Evolutionary conservation across 1,140 invertebrate genomes (phyloP), one percentile per base, ranked within the genome.

Genomic region (Eumeta japonica): DNA sequence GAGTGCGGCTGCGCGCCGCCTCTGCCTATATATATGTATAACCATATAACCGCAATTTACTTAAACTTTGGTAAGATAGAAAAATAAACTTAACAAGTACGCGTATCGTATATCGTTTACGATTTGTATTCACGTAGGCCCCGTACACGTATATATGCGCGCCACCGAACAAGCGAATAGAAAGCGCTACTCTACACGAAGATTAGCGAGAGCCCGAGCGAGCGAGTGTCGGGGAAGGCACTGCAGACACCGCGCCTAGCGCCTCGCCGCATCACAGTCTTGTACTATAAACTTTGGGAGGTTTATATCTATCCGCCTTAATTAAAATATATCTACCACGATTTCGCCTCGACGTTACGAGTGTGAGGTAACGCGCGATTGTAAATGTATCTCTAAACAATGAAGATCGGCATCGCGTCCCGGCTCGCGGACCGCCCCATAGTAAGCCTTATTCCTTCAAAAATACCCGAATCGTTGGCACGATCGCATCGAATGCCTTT

Each of bases 261-360:
- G 9, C 10, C 13, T 31, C 33, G 35, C 37, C 39, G 9, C 50
- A 53, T 53, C 45, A 56, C 53, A 56, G 53, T 47, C 50, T 52
- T 50, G 33, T 36, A 7, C 5, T 30, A 30, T 30, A 36, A 41
- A 38, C 44, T 35, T 39, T 18, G 43, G 37, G 28, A 40, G 35
- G 39, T 46, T 33, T 30, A 13, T 13, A 30, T 13, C 4, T 10
- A 30, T 30, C 13, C 28, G 13, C 12, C 5, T 30, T 30, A 30
- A 30, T 13, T 30, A 11, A 10, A 9, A 30, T 11, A 30, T 11
- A 10, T 30, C 13, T 9, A 10, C 12, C 13, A 30, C 12, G 4
- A 12, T 13, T 13, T 14, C 28, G 5, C 41, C 24, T 27, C 36
- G 39, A 40, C 35, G 41, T 28, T 33, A 24, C 39, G 13, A 39